phyloP scores from a whole-genome alignment of 1,140 invertebrate genomes.

The Drosophila yakuba region DNA sequence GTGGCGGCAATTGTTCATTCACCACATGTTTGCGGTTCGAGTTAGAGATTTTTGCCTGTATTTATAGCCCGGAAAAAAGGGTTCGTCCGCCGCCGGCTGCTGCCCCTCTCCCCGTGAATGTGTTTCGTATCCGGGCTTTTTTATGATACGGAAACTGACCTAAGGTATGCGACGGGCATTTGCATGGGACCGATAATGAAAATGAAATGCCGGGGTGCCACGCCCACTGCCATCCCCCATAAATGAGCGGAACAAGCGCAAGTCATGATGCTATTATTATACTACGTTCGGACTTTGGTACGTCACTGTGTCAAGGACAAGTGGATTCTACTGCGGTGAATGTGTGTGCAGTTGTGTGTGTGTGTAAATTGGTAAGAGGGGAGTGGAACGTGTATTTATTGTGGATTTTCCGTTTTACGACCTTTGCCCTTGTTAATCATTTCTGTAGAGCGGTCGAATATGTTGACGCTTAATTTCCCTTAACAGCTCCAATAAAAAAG shows the following conservation, averaged over 20 bases:
- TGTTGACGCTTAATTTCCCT: slow-evolving; percentile 13
- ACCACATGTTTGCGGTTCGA: background rate
- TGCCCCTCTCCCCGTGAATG: background rate
- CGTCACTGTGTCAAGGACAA: slow-evolving; percentile 80
- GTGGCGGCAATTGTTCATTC: background rate
- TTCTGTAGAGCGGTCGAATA: slow-evolving; percentile 10
- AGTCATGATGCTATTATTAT: slow-evolving; percentile 65
- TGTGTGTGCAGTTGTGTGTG: slow-evolving; percentile 8
- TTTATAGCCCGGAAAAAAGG: slow-evolving; percentile 42
- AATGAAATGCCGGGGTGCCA: slow-evolving; percentile 42
- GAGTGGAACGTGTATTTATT: slow-evolving; percentile 36
- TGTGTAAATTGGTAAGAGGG: slow-evolving; percentile 26
- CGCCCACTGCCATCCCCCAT: slow-evolving; percentile 1
- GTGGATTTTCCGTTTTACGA: slow-evolving; percentile 50
- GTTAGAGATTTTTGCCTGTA: slow-evolving; percentile 19
- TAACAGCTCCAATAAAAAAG: too few relatives aligned
- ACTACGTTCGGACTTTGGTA: slow-evolving; percentile 50
- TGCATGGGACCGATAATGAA: slow-evolving; percentile 73
- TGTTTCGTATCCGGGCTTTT: slow-evolving; percentile 32
- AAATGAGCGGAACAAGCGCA: slow-evolving; percentile 55
- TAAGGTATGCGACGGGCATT: slow-evolving; percentile 73
- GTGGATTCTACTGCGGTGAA: slow-evolving; percentile 54
- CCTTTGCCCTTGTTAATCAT: slow-evolving; percentile 39
- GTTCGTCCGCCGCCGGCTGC: slow-evolving; percentile 32
- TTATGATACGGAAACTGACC: slow-evolving; percentile 71